phyloP scores from a whole-genome alignment of 2,888 invertebrate species.

The Acleris emargana region DNA sequence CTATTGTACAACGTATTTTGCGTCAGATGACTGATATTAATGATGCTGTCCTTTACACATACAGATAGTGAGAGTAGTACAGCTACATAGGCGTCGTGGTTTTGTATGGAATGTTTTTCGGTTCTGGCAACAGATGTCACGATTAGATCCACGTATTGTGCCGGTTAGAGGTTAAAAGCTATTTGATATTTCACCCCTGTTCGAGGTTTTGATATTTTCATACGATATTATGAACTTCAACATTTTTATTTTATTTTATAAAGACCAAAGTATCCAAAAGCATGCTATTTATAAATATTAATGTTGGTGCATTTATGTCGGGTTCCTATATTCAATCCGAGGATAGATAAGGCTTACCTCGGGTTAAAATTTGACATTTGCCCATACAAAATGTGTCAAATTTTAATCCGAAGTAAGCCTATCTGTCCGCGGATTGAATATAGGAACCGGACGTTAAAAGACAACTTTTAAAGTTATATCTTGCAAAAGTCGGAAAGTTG shows the following conservation, averaged over 20 bases:
- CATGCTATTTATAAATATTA: no score
- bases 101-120: conserved; percentile 1
- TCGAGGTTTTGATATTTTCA: conserved; percentile 36
- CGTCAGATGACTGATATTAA: conserved; percentile 16
- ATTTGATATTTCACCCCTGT: conserved; percentile 52
- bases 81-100: conserved; percentile 3
- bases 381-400: no score
- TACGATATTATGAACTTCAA: conserved; percentile 31
- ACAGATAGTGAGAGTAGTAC: conserved; percentile 16
- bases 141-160: conserved; percentile 75
- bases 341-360: no score
- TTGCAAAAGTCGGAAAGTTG: no score
- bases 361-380: no score
- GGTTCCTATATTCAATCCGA: no score
- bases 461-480: no score
- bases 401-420: no score
- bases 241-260: conserved; percentile 19
- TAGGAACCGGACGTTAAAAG: no score
- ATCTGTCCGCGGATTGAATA: no score
- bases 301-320: no score
- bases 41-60: conserved; percentile 19
- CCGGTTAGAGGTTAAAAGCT: conserved; percentile 67
- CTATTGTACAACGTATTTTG: conserved; percentile 8
- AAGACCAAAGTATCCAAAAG: no score
- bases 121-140: conserved; percentile 68